A percentile compares a stretch with the other conserved stretches of the same genome.
phyloP scores from a whole-genome alignment of 2,113 vertebrate species.

The Solea solea region DNA sequence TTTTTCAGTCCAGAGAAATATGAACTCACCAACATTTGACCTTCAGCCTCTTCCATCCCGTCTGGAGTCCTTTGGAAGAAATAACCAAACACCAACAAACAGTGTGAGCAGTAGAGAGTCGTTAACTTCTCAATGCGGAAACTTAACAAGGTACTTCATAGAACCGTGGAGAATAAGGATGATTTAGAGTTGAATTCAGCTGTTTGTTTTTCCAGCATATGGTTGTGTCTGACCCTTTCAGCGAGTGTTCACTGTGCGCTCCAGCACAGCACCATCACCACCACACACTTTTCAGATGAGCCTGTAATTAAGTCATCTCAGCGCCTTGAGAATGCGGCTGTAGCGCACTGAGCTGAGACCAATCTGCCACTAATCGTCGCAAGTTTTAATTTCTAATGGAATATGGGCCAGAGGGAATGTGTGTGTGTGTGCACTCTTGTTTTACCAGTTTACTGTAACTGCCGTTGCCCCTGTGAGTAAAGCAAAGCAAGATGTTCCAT shows the following conservation, averaged over 20 bases:
- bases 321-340: constrained; percentile 67
- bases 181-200: background rate
- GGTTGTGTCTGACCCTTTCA: constrained; percentile 17
- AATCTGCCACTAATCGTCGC: constrained; percentile 78
- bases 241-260: constrained; percentile 35
- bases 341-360: constrained; percentile 72
- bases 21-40: constrained; percentile 28
- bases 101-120: background rate
- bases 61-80: constrained; percentile 3
- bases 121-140: background rate
- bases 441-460: constrained; percentile 73
- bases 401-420: constrained; percentile 75
- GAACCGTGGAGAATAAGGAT: background rate
- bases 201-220: background rate
- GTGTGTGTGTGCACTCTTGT: constrained; percentile 18
- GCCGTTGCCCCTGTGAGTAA: constrained; percentile 51
- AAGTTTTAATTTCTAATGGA: constrained; percentile 81
- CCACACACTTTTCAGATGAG: constrained; percentile 56
- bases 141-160: background rate
- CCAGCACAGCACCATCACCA: constrained; percentile 20
- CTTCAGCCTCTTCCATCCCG: constrained; percentile 8
- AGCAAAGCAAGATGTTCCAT: constrained; percentile 59
- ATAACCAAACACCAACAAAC: constrained; percentile 3
- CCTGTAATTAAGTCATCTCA: constrained; percentile 78
- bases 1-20: constrained; percentile 11